Evolutionary conservation across 2,113 vertebrate species (phyloP).

Genomic region (Carlito syrichta): DNA sequence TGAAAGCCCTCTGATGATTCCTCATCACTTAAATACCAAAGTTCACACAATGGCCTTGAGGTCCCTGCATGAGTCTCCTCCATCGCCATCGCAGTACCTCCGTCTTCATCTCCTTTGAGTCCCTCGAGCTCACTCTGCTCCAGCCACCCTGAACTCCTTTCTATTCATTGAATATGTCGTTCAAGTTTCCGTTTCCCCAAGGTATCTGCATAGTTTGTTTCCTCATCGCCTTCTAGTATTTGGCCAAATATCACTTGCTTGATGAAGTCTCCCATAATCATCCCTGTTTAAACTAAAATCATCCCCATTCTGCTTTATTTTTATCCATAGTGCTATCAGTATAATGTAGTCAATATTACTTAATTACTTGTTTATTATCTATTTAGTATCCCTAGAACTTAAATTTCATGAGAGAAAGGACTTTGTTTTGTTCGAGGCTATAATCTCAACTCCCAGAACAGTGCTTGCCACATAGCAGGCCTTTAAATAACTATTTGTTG

Average conservation of each 20-base stretch:
- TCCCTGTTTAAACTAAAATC: neutral
- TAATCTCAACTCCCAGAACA: neutral
- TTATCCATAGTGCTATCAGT: neutral
- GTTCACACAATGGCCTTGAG: neutral
- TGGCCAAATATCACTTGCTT: neutral
- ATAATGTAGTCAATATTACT: neutral
- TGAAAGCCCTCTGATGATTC: neutral
- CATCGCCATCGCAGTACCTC: neutral
- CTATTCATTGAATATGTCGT: neutral
- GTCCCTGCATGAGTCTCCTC: too few relatives aligned
- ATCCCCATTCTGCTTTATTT: neutral
- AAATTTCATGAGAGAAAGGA: neutral
- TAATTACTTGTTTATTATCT: neutral
- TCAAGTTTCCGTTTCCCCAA: neutral
- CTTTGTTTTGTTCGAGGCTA: neutral
- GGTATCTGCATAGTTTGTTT: neutral
- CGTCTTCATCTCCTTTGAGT: neutral
- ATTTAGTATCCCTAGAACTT: neutral
- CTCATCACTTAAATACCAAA: neutral
- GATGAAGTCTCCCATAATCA: neutral
- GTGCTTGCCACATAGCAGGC: neutral
- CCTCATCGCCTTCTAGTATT: neutral
- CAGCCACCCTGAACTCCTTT: neutral
- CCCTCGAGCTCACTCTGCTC: neutral
- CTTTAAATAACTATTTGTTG: neutral